Conservation (phyloP, 2,113 vertebrate species). For the Ochotona princeps region DNA sequence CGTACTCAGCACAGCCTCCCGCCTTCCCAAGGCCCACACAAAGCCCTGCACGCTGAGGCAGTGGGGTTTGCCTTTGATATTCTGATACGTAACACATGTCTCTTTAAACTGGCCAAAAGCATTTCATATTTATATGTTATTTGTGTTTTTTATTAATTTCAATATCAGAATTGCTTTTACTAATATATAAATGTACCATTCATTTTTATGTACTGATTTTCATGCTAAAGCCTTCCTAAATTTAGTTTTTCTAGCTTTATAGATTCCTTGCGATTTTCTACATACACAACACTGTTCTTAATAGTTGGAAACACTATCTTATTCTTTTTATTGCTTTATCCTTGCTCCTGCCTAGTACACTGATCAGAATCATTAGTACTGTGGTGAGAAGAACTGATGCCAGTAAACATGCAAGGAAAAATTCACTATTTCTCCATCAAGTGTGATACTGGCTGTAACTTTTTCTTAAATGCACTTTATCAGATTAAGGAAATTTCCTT, state of each 20-base stretch:
- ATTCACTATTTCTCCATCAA: too few relatives aligned
- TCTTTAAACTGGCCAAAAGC: neutral
- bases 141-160: constrained; percentile 10
- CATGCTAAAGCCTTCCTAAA: neutral
- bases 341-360: neutral
- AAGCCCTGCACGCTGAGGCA: neutral
- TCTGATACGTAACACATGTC: neutral
- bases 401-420: neutral
- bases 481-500: too few relatives aligned
- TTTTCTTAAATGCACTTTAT: too few relatives aligned
- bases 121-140: constrained; percentile 17
- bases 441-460: too few relatives aligned
- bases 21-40: neutral
- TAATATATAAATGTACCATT: neutral
- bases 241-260: constrained; percentile 1
- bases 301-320: neutral
- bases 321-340: neutral
- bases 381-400: neutral
- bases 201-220: constrained; percentile 12
- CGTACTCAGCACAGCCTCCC: neutral
- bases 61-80: neutral
- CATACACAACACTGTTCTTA: neutral
- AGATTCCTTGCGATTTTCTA: neutral
- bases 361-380: neutral
- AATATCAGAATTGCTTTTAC: constrained; percentile 22